Conservation (phyloP, 2,888 invertebrate species). For the Papilio protenor region DNA sequence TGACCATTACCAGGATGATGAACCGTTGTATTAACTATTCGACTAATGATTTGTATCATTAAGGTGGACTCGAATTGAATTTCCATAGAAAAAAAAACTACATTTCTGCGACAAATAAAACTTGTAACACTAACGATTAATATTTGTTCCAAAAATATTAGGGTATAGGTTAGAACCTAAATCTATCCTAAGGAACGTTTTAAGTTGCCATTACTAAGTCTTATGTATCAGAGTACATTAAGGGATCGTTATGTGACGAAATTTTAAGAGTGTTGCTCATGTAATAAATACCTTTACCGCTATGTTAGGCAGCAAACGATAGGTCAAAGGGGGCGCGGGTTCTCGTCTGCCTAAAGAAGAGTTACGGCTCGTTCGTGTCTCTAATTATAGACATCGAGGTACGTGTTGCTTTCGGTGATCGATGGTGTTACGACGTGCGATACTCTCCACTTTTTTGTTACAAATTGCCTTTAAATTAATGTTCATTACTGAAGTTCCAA, state of each 20-base stretch:
- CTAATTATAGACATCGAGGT: conserved; percentile 67
- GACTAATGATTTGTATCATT: not conserved
- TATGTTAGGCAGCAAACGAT: conserved; percentile 49
- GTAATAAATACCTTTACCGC: conserved; percentile 42
- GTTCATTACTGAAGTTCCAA: conserved; percentile 45
- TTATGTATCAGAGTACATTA: not conserved
- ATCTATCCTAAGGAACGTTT: not conserved
- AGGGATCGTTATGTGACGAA: not conserved
- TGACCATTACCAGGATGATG: not conserved
- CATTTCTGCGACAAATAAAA: not conserved
- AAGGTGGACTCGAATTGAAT: not conserved
- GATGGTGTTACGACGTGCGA: conserved; percentile 49
- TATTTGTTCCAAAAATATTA: not conserved
- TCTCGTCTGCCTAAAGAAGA: conserved; percentile 59
- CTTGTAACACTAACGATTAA: not conserved
- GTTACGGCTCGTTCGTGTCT: conserved; percentile 60
- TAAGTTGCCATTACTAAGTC: not conserved
- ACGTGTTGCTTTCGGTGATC: conserved; percentile 52
- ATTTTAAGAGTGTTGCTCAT: not conserved
- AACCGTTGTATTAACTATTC: not conserved
- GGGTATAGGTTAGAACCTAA: not conserved
- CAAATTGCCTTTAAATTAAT: conserved; percentile 43
- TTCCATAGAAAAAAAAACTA: not conserved
- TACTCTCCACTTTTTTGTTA: conserved; percentile 38
- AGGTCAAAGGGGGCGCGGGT: conserved; percentile 61